A percentile compares a stretch with the other conserved stretches of the same genome.
Evolutionary conservation across 1,140 invertebrate genomes (phyloP).

Genomic region (Samia ricini): DNA sequence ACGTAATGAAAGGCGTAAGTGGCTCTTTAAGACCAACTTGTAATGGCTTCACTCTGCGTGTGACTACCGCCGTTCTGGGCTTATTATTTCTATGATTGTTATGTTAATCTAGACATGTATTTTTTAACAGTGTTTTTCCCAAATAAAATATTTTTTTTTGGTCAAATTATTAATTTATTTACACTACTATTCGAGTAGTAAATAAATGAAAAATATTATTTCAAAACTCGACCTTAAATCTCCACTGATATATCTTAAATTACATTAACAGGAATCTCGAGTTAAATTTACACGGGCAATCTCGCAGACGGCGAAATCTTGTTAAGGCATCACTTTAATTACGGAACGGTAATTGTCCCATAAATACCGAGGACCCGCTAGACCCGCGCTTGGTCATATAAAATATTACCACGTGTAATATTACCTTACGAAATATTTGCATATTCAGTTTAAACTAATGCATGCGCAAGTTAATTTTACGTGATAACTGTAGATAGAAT

Average conservation of each 20-base stretch:
- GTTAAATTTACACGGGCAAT: conserved; percentile 1
- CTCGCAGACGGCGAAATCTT: background rate
- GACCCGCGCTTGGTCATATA: background rate
- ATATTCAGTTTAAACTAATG: background rate
- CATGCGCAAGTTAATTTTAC: background rate
- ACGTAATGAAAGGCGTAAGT: too few relatives aligned
- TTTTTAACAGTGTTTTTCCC: too few relatives aligned
- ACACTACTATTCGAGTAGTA: background rate
- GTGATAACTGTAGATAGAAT: background rate
- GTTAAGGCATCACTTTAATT: conserved; percentile 9
- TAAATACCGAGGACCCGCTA: conserved; percentile 4
- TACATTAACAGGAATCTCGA: conserved; percentile 2
- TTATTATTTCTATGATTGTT: too few relatives aligned
- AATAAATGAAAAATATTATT: background rate
- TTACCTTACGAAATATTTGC: background rate
- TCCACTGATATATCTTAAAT: background rate
- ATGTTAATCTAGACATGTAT: too few relatives aligned
- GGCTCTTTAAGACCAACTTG: too few relatives aligned
- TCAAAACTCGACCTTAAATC: background rate
- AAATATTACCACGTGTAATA: conserved; percentile 5
- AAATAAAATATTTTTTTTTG: too few relatives aligned
- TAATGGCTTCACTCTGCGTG: too few relatives aligned
- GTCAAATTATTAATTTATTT: too few relatives aligned
- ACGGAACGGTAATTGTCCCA: conserved; percentile 11
- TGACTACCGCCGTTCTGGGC: too few relatives aligned